These are phyloP conservation scores for Tautogolabrus adspersus DNA, from an alignment of 2,113 vertebrate genomes.

Conservation along the genomic window DNA sequence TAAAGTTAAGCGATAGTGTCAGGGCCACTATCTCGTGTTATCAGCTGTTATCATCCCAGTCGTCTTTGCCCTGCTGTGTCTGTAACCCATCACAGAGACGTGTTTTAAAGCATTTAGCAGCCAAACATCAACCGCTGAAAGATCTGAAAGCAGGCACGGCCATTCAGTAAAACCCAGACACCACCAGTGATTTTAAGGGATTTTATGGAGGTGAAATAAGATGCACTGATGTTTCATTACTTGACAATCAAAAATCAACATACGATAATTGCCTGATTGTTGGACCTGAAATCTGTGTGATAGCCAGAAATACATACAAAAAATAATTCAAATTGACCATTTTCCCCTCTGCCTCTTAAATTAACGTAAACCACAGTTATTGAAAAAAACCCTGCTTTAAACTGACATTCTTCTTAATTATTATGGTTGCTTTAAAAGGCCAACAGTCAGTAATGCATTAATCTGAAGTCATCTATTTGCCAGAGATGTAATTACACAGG, in stretches of 20 bases:
- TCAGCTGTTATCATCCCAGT: constrained; percentile 48
- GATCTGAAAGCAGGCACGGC: constrained; percentile 2
- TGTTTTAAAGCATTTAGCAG: constrained; percentile 9
- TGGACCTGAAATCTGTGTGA: background rate
- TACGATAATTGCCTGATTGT: background rate
- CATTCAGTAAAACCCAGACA: background rate
- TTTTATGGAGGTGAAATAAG: background rate
- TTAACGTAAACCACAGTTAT: background rate
- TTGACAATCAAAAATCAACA: background rate
- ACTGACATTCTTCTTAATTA: background rate
- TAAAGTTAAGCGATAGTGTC: constrained; percentile 13
- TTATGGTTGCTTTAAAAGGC: background rate
- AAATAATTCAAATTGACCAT: background rate
- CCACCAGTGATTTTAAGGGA: background rate
- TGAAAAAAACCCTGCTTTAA: background rate
- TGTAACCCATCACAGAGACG: constrained; percentile 45
- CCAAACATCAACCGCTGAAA: background rate
- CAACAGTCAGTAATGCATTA: background rate
- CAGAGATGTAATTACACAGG: background rate
- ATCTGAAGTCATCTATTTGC: background rate
- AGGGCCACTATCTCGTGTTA: constrained; percentile 27
- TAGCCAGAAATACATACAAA: background rate
- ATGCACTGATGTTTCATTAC: background rate
- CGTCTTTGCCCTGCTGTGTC: constrained; percentile 25
- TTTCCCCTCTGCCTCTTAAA: background rate